A percentile compares a stretch with the other conserved stretches of the same genome.
These are phyloP conservation scores for Euwallacea similis DNA, from an alignment of 1,140 invertebrate species.

Conservation along the genomic window DNA sequence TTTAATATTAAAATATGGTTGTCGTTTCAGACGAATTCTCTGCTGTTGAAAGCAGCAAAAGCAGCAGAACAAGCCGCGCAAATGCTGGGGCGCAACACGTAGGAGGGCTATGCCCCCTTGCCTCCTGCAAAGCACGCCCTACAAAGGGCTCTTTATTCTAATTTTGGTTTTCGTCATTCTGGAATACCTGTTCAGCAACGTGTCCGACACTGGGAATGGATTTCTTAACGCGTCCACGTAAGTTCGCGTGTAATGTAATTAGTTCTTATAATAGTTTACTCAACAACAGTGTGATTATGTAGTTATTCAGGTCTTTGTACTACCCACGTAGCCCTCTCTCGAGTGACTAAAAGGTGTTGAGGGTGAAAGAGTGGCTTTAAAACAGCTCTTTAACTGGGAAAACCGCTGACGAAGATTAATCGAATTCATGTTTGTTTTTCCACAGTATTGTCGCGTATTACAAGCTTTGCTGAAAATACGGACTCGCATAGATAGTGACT, in stretches of 20 bases:
- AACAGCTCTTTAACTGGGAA: too few relatives aligned
- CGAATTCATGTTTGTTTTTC: too few relatives aligned
- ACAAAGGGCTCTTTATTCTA: constrained; percentile 50
- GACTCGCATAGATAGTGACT: too few relatives aligned
- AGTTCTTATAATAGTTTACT: too few relatives aligned
- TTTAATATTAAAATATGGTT: neutral
- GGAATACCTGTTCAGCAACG: constrained; percentile 49
- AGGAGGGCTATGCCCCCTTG: constrained; percentile 45
- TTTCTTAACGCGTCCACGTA: constrained; percentile 48
- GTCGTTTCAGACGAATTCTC: neutral
- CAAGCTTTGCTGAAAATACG: too few relatives aligned
- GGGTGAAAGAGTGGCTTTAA: too few relatives aligned
- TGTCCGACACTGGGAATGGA: constrained; percentile 44
- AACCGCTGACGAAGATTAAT: too few relatives aligned
- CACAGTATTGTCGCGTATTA: too few relatives aligned
- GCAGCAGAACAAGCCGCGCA: neutral
- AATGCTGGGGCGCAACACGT: constrained; percentile 17
- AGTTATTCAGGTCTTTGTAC: too few relatives aligned
- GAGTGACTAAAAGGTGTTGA: too few relatives aligned
- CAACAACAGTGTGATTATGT: too few relatives aligned
- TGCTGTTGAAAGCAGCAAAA: neutral
- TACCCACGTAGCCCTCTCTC: too few relatives aligned
- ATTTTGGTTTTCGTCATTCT: constrained; percentile 47
- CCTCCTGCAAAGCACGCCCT: constrained; percentile 45
- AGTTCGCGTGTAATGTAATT: constrained; percentile 3